phyloP scores from a whole-genome alignment of 2,888 invertebrate species.

The Aporophyla nigra region DNA sequence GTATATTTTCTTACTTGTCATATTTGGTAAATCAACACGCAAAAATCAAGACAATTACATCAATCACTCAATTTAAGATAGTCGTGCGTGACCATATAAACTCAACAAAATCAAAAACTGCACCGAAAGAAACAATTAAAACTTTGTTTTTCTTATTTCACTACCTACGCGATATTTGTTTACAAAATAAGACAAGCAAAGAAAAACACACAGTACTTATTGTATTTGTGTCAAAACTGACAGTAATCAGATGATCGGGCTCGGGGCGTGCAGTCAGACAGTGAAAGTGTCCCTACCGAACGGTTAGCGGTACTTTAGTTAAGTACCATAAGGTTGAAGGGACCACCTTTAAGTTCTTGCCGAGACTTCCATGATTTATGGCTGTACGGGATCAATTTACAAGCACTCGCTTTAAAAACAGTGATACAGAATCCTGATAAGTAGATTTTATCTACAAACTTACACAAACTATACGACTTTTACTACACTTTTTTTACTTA shows the following conservation, averaged over 20 bases:
- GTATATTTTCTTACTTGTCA: not conserved
- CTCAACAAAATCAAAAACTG: not conserved
- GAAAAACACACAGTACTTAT: conserved; percentile 19
- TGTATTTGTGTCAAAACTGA: conserved; percentile 64
- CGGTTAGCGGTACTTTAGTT: conserved; percentile 79
- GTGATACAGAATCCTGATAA: not conserved
- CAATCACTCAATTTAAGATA: not conserved
- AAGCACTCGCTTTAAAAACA: not conserved
- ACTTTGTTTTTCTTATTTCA: not conserved
- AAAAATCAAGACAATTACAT: not conserved
- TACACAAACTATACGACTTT: not conserved
- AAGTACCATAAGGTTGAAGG: conserved; percentile 52
- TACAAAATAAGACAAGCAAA: conserved; percentile 1
- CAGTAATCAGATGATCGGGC: conserved; percentile 78
- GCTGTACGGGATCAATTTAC: not conserved
- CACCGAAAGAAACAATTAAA: not conserved
- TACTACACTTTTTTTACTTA: too few species aligned
- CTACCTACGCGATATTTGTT: not conserved
- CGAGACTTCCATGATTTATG: conserved; percentile 25
- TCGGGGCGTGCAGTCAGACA: conserved; percentile 73
- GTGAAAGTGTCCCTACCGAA: conserved; percentile 86
- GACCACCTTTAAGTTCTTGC: conserved; percentile 42
- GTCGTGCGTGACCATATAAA: not conserved
- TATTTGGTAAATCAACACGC: conserved; percentile 1
- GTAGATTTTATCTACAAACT: not conserved